Conservation (phyloP, 2,888 invertebrate species). For the Dolichomitus sp. region DNA sequence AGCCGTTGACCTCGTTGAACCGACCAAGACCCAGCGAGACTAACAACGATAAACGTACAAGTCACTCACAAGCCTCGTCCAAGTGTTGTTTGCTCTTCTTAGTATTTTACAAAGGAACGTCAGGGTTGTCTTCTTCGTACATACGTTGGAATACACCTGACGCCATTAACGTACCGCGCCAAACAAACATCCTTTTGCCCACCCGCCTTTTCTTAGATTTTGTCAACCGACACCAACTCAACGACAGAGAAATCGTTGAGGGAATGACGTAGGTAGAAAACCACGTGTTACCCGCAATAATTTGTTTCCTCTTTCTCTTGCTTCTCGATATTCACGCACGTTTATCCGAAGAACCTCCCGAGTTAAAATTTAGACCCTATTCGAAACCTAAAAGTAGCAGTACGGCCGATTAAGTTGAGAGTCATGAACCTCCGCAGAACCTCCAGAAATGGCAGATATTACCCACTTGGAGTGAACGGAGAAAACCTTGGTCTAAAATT, state of each 20-base stretch:
- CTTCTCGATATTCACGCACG: conserved; percentile 79
- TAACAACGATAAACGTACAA: conserved; percentile 60
- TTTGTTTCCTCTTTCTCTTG: conserved; percentile 2
- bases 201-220: conserved; percentile 62
- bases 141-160: conserved; percentile 73
- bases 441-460: no score
- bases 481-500: no score
- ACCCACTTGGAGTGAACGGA: no score
- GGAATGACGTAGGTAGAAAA: conserved; percentile 56
- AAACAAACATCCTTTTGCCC: conserved; percentile 79
- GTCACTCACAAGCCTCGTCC: conserved; percentile 45
- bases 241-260: conserved; percentile 5
- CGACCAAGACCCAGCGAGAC: conserved; percentile 42
- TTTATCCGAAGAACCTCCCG: conserved; percentile 79
- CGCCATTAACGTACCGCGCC: conserved; percentile 80
- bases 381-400: no score
- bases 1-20: conserved; percentile 63
- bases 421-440: no score
- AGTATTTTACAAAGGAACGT: conserved; percentile 80
- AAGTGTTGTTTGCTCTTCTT: conserved; percentile 65
- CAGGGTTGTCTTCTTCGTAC: conserved; percentile 35
- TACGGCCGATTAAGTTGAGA: no score
- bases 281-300: conserved; percentile 74
- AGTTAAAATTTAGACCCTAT: no score
- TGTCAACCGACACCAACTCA: conserved; percentile 38